Evolutionary conservation across 2,113 vertebrate genomes (phyloP).

Genomic region (Anhinga rufa): DNA sequence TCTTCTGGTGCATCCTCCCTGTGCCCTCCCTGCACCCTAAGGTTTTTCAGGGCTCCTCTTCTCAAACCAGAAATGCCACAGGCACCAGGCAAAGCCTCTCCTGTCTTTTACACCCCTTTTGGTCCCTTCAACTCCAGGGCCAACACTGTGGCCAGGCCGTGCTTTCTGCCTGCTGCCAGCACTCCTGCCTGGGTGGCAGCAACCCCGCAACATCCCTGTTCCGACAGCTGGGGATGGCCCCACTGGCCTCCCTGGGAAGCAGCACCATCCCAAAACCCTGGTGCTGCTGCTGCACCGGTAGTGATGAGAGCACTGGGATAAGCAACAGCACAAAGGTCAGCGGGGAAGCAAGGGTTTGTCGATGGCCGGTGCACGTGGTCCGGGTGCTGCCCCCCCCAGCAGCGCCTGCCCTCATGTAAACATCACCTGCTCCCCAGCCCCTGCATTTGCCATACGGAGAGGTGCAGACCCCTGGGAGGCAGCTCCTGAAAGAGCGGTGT

Average conservation of each 20-base stretch:
- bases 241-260: not conserved
- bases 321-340: not conserved
- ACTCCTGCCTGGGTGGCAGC: not conserved
- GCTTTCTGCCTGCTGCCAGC: fast-evolving
- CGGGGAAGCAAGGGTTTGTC: fast-evolving
- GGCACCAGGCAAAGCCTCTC: not conserved
- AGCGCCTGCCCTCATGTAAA: not conserved
- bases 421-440: too few species aligned
- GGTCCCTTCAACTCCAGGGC: not conserved
- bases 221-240: not conserved
- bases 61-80: not conserved
- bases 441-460: fast-evolving
- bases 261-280: not conserved
- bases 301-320: not conserved
- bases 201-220: not conserved
- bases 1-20: not conserved
- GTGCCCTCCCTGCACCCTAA: not conserved
- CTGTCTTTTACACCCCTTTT: not conserved
- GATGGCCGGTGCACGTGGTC: fast-evolving
- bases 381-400: not conserved
- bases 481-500: not conserved
- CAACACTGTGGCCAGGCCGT: fast-evolving
- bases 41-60: not conserved
- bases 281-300: not conserved
- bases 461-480: not conserved